Evolutionary conservation across 2,888 invertebrate species (phyloP).

Genomic region (Sussaba pulchella): DNA sequence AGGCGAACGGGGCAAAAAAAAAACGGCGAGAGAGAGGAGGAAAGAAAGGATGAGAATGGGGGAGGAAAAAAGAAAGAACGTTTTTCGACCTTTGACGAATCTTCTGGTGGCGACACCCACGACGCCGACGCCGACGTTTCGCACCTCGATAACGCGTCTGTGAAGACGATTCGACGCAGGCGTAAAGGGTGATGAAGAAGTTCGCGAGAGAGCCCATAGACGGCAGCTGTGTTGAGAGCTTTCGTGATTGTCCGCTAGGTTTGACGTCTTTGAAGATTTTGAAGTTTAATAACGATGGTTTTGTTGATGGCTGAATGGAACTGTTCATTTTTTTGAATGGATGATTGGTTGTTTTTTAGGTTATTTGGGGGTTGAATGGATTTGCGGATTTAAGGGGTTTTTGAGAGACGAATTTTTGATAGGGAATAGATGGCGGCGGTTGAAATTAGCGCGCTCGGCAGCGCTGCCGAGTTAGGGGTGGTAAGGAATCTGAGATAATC

Average conservation of each 20-base stretch:
- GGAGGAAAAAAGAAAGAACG: too few species aligned
- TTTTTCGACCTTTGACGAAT: constrained; percentile 47
- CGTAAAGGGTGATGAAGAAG: neutral
- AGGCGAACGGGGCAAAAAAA: too few species aligned
- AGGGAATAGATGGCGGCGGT: too few species aligned
- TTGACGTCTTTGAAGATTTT: constrained; percentile 19
- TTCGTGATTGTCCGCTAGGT: constrained; percentile 35
- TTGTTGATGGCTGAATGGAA: too few species aligned
- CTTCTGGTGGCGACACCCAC: constrained; percentile 59
- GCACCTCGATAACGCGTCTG: constrained; percentile 13
- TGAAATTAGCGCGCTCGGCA: too few species aligned
- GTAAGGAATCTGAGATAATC: too few species aligned
- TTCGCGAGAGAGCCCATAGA: neutral
- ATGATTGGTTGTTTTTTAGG: too few species aligned
- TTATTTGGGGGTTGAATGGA: too few species aligned
- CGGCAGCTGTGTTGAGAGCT: constrained; percentile 2
- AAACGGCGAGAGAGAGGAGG: constrained; percentile 23
- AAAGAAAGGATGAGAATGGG: neutral
- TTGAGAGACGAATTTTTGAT: too few species aligned
- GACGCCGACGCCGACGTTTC: constrained; percentile 61
- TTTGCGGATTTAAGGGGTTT: too few species aligned
- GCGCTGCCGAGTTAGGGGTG: too few species aligned
- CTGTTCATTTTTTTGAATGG: too few species aligned
- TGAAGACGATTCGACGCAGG: constrained; percentile 2
- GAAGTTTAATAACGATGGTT: constrained; percentile 20